Conservation (phyloP, 2,888 invertebrate genomes). For the Adela reaumurella region DNA sequence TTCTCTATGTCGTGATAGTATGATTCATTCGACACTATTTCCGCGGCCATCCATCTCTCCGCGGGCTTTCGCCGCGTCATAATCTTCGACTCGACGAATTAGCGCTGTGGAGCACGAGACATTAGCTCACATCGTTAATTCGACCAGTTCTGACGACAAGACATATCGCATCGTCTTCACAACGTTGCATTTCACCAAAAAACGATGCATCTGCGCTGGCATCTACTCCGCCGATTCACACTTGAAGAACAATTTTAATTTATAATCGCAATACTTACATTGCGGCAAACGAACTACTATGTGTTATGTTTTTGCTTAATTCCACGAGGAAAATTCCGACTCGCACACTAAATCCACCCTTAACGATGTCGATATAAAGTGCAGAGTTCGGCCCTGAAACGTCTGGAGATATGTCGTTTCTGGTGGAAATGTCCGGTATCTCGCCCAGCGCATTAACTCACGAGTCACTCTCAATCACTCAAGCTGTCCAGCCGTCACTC, state of each 20-base stretch:
- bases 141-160: too few species aligned
- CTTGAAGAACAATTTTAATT: background rate
- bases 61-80: background rate
- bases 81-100: background rate
- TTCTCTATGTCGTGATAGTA: too few species aligned
- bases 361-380: background rate
- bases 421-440: constrained; percentile 18
- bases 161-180: background rate
- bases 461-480: constrained; percentile 56
- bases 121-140: too few species aligned
- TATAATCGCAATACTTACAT: background rate
- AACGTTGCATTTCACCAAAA: background rate
- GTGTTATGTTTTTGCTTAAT: background rate
- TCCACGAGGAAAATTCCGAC: background rate
- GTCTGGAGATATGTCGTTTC: constrained; percentile 19
- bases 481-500: constrained; percentile 53
- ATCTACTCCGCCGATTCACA: background rate
- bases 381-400: background rate
- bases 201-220: background rate
- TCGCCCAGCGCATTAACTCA: constrained; percentile 50
- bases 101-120: background rate
- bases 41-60: background rate
- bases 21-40: background rate
- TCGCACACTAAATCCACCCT: background rate
- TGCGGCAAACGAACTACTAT: background rate